Evolutionary conservation across 1,140 invertebrate species (phyloP).

Genomic region (Philotrypesis tridentata): DNA sequence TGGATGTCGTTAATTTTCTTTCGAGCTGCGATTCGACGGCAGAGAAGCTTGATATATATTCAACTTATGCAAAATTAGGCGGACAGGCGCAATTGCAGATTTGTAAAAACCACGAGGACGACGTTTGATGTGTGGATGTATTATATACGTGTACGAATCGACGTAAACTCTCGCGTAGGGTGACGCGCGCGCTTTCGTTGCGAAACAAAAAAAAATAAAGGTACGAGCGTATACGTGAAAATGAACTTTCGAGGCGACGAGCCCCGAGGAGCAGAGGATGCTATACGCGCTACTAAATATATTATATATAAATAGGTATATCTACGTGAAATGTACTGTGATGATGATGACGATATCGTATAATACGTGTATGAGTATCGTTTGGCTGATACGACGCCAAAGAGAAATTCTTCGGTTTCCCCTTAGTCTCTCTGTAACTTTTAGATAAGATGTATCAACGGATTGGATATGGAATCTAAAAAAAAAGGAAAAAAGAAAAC

Average conservation of each 20-base stretch:
- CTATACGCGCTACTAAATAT: neutral
- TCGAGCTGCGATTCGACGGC: neutral
- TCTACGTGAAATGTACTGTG: neutral
- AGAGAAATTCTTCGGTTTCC: neutral
- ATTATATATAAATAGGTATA: neutral
- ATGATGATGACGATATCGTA: neutral
- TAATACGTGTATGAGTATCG: neutral
- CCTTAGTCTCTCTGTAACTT: neutral
- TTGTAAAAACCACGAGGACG: neutral
- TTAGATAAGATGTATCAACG: neutral
- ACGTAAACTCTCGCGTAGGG: neutral
- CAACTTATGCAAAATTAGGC: neutral
- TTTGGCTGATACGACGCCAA: neutral
- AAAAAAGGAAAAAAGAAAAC: neutral
- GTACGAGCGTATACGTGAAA: slow-evolving; percentile 42
- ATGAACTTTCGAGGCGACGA: neutral
- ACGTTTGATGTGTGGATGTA: neutral
- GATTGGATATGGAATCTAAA: neutral
- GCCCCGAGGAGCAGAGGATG: neutral
- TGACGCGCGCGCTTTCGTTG: neutral
- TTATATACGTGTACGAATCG: slow-evolving; percentile 34
- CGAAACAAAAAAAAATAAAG: slow-evolving; percentile 8
- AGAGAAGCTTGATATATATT: neutral
- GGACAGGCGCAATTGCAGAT: neutral
- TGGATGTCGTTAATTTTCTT: neutral